Conservation (phyloP, 2,888 invertebrate genomes). For the Drosophila cognata region DNA sequence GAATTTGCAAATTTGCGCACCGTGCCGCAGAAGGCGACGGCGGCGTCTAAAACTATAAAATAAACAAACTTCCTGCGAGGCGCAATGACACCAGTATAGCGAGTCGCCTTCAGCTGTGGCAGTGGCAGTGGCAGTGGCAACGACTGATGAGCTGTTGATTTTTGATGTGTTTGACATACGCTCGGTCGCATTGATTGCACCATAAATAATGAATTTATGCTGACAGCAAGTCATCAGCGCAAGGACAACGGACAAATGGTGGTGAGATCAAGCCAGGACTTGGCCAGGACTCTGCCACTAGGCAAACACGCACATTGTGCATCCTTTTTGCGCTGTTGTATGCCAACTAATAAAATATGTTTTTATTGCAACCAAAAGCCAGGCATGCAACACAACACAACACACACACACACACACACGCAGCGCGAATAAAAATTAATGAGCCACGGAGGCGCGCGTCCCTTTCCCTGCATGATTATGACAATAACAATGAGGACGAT, state of each 20-base stretch:
- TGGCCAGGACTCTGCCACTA: not conserved
- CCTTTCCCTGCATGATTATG: slow-evolving; percentile 21
- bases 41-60: slow-evolving; percentile 82
- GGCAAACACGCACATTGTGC: slow-evolving; percentile 17
- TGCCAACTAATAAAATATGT: slow-evolving; percentile 82
- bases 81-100: slow-evolving; percentile 14
- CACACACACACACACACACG: slow-evolving; percentile 54
- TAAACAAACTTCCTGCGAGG: slow-evolving; percentile 81
- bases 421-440: slow-evolving; percentile 81
- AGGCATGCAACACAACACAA: slow-evolving; percentile 43
- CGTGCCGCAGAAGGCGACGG: slow-evolving; percentile 41
- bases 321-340: slow-evolving; percentile 61
- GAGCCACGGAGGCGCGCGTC: slow-evolving; percentile 81
- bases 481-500: slow-evolving; percentile 9
- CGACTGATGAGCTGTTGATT: slow-evolving; percentile 74
- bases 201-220: slow-evolving; percentile 85
- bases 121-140: slow-evolving; percentile 4
- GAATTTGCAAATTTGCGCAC: slow-evolving; percentile 72
- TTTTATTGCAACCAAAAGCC: slow-evolving; percentile 68
- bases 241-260: slow-evolving; percentile 39
- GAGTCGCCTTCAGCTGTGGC: slow-evolving; percentile 24
- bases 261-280: slow-evolving; percentile 40
- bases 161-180: slow-evolving; percentile 86
- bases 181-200: slow-evolving; percentile 84
- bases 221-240: slow-evolving; percentile 82